phyloP scores from a whole-genome alignment of 2,888 invertebrate genomes.

The Odontomyia ornata region DNA sequence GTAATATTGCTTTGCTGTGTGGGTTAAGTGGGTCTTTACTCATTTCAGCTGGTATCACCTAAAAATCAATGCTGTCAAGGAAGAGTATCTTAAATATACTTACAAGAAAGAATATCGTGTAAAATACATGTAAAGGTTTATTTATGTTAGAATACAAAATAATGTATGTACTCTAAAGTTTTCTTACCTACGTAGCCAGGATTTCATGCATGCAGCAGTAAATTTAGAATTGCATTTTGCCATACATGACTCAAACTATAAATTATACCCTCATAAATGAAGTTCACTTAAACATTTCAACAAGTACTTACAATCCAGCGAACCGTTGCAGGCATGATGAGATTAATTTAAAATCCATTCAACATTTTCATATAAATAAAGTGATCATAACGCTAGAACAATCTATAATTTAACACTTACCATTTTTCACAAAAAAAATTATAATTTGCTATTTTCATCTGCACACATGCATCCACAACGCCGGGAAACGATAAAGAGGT shows the following conservation, averaged over 20 bases:
- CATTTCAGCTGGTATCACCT: too few species aligned
- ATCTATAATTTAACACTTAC: constrained; percentile 44
- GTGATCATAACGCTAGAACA: constrained; percentile 27
- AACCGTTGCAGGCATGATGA: background rate
- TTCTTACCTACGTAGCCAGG: too few species aligned
- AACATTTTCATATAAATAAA: constrained; percentile 44
- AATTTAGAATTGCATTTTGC: too few species aligned
- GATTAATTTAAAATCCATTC: constrained; percentile 31
- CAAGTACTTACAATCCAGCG: background rate
- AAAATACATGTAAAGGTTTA: too few species aligned
- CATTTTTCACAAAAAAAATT: constrained; percentile 14
- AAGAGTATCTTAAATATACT: too few species aligned
- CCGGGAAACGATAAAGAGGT: background rate
- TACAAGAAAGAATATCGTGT: too few species aligned
- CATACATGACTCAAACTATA: background rate
- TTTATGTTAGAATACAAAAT: too few species aligned
- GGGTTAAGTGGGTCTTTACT: too few species aligned
- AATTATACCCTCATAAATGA: constrained; percentile 2
- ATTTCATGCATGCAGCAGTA: too few species aligned
- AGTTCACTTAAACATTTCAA: constrained; percentile 28
- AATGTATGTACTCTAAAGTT: too few species aligned
- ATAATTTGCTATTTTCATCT: constrained; percentile 29
- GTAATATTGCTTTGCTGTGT: too few species aligned
- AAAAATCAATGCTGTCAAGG: too few species aligned
- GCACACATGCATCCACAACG: background rate